Conservation (phyloP, 2,113 vertebrate species). For the Catagonus wagneri region DNA sequence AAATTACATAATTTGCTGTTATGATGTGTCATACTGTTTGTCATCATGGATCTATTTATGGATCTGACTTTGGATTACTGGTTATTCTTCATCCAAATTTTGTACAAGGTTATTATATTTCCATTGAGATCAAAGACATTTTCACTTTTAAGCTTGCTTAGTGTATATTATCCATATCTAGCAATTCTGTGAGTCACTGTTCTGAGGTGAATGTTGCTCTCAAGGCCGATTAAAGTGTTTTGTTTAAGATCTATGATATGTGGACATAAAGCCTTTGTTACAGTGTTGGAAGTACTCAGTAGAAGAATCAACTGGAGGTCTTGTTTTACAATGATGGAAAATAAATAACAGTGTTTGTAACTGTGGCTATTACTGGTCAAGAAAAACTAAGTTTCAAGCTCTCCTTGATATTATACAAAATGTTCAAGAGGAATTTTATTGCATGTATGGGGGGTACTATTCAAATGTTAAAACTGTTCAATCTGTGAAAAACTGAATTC, state of each 20-base stretch:
- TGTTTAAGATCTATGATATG: background rate
- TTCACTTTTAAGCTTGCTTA: background rate
- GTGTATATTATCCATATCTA: background rate
- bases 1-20: background rate
- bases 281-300: background rate
- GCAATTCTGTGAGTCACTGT: background rate
- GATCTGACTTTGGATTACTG: background rate
- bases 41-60: background rate
- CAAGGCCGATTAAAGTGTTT: background rate
- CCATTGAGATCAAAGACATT: background rate
- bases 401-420: background rate
- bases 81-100: background rate
- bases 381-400: background rate
- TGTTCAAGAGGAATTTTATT: slow-evolving; percentile 13
- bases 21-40: background rate
- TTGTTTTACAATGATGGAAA: background rate
- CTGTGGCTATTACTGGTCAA: background rate
- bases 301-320: background rate
- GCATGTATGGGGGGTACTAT: background rate
- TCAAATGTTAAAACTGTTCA: background rate
- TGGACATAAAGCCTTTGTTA: background rate
- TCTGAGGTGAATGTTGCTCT: background rate
- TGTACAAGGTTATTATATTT: background rate
- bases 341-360: background rate
- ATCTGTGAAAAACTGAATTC: background rate